These are phyloP conservation scores for Litoditis marina DNA, from an alignment of 2,888 invertebrate species.

Conservation along the genomic window DNA sequence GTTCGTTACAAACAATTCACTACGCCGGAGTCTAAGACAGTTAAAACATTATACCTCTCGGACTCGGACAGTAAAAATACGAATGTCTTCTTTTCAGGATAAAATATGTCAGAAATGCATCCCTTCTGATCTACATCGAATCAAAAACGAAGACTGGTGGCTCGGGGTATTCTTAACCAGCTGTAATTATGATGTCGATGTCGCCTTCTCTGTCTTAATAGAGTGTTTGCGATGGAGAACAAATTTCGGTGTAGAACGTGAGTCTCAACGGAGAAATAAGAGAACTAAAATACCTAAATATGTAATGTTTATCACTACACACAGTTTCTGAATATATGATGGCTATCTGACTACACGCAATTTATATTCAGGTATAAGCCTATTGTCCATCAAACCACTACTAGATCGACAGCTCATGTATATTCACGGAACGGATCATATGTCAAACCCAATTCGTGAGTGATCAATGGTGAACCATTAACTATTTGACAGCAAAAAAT, in stretches of 20 bases:
- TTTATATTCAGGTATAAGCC: slow-evolving; percentile 42
- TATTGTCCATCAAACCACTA: slow-evolving; percentile 41
- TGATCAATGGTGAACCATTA: slow-evolving; percentile 1
- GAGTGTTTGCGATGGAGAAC: slow-evolving; percentile 55
- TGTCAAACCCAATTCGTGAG: slow-evolving; percentile 44
- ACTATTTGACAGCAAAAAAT: too few species aligned
- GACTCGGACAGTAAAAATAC: too few species aligned
- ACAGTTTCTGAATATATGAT: too few species aligned
- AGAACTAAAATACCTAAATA: too few species aligned
- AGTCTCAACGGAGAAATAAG: slow-evolving; percentile 4
- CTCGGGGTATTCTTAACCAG: slow-evolving; percentile 33
- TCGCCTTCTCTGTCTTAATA: slow-evolving; percentile 46
- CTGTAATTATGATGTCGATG: slow-evolving; percentile 49
- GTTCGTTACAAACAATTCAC: too few species aligned
- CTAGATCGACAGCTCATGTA: slow-evolving; percentile 50
- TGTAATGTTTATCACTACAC: too few species aligned
- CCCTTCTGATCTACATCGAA: slow-evolving; percentile 29
- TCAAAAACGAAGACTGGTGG: slow-evolving; percentile 50
- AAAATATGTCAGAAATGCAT: slow-evolving; percentile 12
- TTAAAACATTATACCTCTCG: too few species aligned
- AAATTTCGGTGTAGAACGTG: slow-evolving; percentile 48
- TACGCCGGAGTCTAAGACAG: too few species aligned
- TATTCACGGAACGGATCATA: slow-evolving; percentile 47
- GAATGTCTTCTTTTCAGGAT: slow-evolving; percentile 8
- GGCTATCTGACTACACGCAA: too few species aligned